Conservation (phyloP, 2,888 invertebrate genomes). For the Phortica magna region DNA sequence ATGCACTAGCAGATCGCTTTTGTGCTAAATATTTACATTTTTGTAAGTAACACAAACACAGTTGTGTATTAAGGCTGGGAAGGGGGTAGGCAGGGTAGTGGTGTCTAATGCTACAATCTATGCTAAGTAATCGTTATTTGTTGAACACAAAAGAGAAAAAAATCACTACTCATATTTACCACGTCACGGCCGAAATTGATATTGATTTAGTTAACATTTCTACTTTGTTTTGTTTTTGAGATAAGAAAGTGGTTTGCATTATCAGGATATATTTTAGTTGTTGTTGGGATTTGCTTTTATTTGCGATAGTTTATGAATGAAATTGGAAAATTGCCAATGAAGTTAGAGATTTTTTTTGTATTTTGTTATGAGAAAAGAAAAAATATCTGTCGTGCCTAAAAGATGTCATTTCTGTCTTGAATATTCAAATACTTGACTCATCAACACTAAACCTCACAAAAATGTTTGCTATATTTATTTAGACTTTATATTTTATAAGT, state of each 20-base stretch:
- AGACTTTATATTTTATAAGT: too few species aligned
- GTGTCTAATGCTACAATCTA: neutral
- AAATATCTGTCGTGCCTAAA: too few species aligned
- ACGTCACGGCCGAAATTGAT: conserved; percentile 74
- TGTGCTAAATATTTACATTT: too few species aligned
- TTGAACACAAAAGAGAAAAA: neutral
- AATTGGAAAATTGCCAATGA: neutral
- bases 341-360: neutral
- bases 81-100: neutral
- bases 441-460: too few species aligned
- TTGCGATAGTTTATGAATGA: conserved; percentile 7
- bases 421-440: too few species aligned
- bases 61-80: too few species aligned
- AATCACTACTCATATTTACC: conserved; percentile 75
- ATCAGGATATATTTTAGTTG: conserved; percentile 42
- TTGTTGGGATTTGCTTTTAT: neutral
- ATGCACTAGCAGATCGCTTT: too few species aligned
- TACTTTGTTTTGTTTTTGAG: conserved; percentile 41
- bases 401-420: too few species aligned
- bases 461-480: too few species aligned
- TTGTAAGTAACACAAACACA: too few species aligned
- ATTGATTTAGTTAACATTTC: conserved; percentile 56
- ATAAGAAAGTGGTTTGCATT: conserved; percentile 57
- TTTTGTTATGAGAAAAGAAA: too few species aligned
- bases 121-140: neutral